Evolutionary conservation across 2,113 vertebrate species (phyloP).

Genomic region (Pongo pygmaeus): DNA sequence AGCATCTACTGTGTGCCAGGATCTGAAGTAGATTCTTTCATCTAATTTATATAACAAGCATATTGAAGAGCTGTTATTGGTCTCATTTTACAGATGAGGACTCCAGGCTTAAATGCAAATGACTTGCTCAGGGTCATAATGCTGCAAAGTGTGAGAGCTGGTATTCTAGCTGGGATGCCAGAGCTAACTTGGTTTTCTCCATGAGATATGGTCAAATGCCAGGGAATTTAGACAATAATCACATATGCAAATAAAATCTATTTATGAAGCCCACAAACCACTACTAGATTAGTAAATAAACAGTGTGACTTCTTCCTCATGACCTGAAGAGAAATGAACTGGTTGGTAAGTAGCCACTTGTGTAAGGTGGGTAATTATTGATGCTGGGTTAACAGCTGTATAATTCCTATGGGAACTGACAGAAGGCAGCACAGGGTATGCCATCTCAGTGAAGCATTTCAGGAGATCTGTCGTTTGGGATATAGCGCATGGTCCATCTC

Average conservation of each 20-base stretch:
- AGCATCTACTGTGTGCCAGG: background rate
- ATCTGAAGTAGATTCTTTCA: background rate
- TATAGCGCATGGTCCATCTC: background rate
- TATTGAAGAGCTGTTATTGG: background rate
- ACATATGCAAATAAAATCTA: background rate
- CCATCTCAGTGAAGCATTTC: background rate
- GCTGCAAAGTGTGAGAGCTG: background rate
- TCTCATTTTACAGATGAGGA: background rate
- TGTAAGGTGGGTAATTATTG: background rate
- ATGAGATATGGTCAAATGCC: background rate
- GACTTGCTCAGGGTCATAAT: background rate
- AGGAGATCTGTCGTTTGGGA: background rate
- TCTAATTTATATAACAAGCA: background rate
- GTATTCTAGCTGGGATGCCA: background rate
- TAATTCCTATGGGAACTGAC: background rate
- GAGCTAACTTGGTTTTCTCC: conserved; percentile 8
- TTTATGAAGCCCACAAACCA: background rate
- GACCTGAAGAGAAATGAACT: background rate
- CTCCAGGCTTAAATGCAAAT: background rate
- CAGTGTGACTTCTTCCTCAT: background rate
- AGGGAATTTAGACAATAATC: background rate
- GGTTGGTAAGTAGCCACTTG: background rate
- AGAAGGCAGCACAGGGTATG: background rate
- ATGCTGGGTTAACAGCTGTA: background rate
- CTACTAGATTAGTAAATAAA: background rate